Evolutionary conservation across 1,140 invertebrate genomes (phyloP), one percentile per base, ranked within the genome.

Genomic region (Zophobas atratus): DNA sequence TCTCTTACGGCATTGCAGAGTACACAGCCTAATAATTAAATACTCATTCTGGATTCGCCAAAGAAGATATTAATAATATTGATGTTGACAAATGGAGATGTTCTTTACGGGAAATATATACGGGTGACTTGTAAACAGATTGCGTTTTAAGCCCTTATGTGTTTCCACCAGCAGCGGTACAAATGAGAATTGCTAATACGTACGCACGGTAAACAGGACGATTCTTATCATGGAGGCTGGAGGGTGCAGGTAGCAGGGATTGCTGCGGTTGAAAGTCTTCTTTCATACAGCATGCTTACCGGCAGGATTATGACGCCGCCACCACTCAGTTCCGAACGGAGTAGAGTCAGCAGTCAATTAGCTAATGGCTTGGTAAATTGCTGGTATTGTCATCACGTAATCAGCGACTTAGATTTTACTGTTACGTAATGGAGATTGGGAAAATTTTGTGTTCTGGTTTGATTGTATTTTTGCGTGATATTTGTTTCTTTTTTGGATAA

Each of bases 301-400:
- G 51, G 70, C 46, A 72, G 70, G 70, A 72, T 73, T 73, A 73
- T 73, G 71, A 73, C 51, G 51, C 33, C 34, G 56, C 20, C 60
- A 67, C 60, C n/a, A 72, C 20, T 32, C 67, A 48, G 48, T 49
- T 72, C 20, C 51, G 43, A 48, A 34, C n/a, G 33, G 39, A 41
- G 46, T 51, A 36, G 46, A 79, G 80, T 81, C 80, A 81, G 80
- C 80, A 81, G 80, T 81, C 80, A 81, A 81, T 81, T 81, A 81
- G 80, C 72, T 81, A 81, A 81, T 81, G 80, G 80, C 53, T 46
- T 79, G 74, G 80, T 76, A 79, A 81, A 81, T 81, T 81, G 75
- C 80, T 74, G 56, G 75, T 77, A 81, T 81, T 81, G 80, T 81
- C 80, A 75, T 36, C 56, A 55, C 36, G 77, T 71, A 74, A 74